Evolutionary conservation across 2,113 vertebrate species (phyloP), one percentile per base, ranked within the genome.

Genomic region (Gobio gobio): DNA sequence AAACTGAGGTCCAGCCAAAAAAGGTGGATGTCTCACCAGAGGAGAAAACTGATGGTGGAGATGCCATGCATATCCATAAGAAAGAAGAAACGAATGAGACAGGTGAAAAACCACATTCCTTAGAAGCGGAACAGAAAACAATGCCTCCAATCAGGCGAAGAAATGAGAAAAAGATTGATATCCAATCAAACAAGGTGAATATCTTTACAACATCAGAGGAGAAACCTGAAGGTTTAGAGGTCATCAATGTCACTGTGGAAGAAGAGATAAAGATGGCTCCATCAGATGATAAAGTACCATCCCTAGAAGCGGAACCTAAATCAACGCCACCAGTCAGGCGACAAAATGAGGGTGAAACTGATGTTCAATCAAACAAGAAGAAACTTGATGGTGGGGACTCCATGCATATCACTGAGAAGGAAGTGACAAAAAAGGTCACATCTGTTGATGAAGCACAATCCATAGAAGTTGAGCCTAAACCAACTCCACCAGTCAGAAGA

Each of bases 51-150:
- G 20, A 72, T 45, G 40, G 5, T 72, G 40, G 10, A 72, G 36
- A n/a, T 12, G 40, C 22, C 40, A 45, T 72, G 10, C 68, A n/a
- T 12, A 40, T 45, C 10, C n/a, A 5, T 45, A 20, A 72, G 2
- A 36, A 74, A 74, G 43, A 74, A 74, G n/a, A 33, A 18, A 73
- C 26, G 36, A 58, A 13, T 5, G 24, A 16, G 43, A 22, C 49
- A 36, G 10, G 29, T 70, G 61, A 66, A 24, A 49, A 81, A 49
- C 10, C 78, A 29, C 18, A 24, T 40, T 45, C 73, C 9, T 49
- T 49, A 49, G 49, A 63, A 54, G 22, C n/a, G n/a, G 22, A 82
- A 47, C 51, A 22, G 8, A 80, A 77, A 85, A 68, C 47, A 72
- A 47, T 20, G 16, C 40, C 51, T 87, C 49, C 40, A 47, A 22